Evolutionary conservation across 2,113 vertebrate genomes (phyloP).

Genomic region (Myiopsitta monachus): DNA sequence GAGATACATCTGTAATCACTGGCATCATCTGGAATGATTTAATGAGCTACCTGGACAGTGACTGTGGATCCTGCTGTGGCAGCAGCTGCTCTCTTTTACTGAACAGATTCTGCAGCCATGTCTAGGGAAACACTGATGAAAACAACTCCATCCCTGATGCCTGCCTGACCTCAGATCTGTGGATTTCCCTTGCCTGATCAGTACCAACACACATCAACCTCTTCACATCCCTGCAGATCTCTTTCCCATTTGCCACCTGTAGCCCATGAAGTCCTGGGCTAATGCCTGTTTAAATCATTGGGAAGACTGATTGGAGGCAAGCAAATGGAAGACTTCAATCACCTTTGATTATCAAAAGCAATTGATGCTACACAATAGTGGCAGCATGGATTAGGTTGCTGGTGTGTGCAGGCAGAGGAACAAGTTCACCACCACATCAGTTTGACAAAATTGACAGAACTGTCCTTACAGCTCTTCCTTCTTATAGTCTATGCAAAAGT

Average conservation of each 20-base stretch:
- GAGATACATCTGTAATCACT: background rate
- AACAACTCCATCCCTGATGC: background rate
- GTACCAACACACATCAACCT: background rate
- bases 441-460: background rate
- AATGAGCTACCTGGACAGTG: background rate
- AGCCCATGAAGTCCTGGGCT: background rate
- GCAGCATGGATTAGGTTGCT: background rate
- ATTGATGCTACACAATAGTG: background rate
- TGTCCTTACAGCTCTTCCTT: background rate
- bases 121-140: background rate
- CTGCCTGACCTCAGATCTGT: background rate
- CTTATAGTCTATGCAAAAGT: background rate
- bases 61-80: background rate
- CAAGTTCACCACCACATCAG: background rate
- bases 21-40: background rate
- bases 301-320: background rate
- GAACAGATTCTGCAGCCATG: background rate
- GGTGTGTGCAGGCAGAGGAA: background rate
- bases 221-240: background rate
- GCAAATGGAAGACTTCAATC: background rate
- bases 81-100: slow-evolving; percentile 3
- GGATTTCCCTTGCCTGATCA: background rate
- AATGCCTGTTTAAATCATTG: background rate
- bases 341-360: background rate
- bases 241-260: background rate